These are phyloP conservation scores for Ophiothrix spiculata DNA, from an alignment of 35 echinoderm and acorn worm genomes.

Conservation along the genomic window DNA sequence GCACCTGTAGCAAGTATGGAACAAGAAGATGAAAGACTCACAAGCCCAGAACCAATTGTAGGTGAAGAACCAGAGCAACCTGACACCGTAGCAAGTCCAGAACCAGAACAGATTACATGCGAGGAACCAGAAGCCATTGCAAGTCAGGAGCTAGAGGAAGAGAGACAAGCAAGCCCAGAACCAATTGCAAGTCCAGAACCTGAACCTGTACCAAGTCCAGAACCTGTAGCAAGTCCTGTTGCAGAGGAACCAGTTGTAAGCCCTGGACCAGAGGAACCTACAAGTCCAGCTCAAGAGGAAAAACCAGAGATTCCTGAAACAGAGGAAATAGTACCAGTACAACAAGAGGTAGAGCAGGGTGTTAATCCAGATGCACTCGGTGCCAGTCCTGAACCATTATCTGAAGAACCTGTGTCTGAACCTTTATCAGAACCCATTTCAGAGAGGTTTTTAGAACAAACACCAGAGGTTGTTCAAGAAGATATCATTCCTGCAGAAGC, in stretches of 20 bases:
- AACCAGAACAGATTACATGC: constrained; percentile 22
- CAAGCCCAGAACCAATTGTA: neutral
- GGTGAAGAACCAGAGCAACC: neutral
- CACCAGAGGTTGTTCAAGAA: constrained; percentile 4
- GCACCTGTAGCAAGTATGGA: constrained; percentile 1
- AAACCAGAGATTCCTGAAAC: constrained; percentile 28
- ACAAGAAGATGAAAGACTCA: constrained; percentile 21
- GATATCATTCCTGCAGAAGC: neutral
- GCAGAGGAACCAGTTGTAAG: neutral
- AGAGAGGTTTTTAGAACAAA: constrained; percentile 31
- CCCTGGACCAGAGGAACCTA: neutral
- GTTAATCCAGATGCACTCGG: neutral
- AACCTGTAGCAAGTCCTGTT: constrained; percentile 5
- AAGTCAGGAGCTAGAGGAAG: neutral
- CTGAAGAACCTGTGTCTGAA: constrained; percentile 30
- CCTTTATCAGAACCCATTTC: neutral
- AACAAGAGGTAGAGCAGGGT: neutral
- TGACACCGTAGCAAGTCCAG: neutral
- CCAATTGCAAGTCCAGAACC: constrained; percentile 2
- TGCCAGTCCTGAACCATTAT: neutral
- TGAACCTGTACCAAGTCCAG: constrained; percentile 13
- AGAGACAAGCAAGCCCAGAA: constrained; percentile 6
- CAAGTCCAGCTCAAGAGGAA: neutral
- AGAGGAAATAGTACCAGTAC: constrained; percentile 1
- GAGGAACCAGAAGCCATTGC: neutral